These are phyloP conservation scores for Lydus trimaculatus DNA, from an alignment of 2,888 invertebrate genomes.

Conservation along the genomic window DNA sequence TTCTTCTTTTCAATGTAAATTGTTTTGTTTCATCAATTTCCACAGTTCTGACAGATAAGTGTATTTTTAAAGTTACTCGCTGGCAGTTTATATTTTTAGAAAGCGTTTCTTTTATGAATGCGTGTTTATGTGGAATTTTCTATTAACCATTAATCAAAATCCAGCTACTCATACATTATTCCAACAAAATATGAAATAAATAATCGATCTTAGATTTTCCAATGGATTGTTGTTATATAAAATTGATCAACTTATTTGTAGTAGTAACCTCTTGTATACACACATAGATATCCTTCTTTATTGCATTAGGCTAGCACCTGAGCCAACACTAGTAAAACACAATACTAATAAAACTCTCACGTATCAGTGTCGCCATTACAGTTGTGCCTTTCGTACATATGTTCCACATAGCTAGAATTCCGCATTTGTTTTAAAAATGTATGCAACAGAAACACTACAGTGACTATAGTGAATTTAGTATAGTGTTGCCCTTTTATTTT, in stretches of 20 bases:
- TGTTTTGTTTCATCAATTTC: neutral
- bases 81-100: neutral
- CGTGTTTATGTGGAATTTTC: conserved; percentile 24
- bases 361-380: conserved; percentile 48
- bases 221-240: conserved; percentile 11
- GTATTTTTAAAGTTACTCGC: neutral
- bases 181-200: conserved; percentile 24
- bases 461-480: neutral
- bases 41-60: neutral
- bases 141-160: conserved; percentile 34
- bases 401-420: conserved; percentile 43
- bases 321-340: conserved; percentile 44
- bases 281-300: conserved; percentile 41
- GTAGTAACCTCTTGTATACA: neutral
- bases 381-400: conserved; percentile 44
- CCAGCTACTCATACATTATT: conserved; percentile 34
- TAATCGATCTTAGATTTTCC: conserved; percentile 16
- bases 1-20: neutral
- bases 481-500: neutral
- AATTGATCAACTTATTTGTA: conserved; percentile 9
- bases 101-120: neutral
- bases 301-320: conserved; percentile 41
- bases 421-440: conserved; percentile 53
- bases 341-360: conserved; percentile 55
- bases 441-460: conserved; percentile 32